Conservation (phyloP, 2,113 vertebrate genomes). For the Telmatochromis sp. region DNA sequence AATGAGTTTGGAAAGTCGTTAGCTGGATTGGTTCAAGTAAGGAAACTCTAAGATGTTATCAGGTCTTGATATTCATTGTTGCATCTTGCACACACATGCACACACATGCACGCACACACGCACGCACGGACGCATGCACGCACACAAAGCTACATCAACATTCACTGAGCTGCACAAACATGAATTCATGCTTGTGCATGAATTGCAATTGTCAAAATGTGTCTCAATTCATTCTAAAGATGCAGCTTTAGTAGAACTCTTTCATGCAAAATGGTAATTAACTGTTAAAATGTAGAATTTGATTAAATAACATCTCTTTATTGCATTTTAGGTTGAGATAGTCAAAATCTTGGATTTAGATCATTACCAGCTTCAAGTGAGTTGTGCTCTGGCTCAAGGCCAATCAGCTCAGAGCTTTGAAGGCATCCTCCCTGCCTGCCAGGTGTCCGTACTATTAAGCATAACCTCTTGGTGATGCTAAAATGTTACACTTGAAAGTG, state of each 20-base stretch:
- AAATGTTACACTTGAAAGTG: background rate
- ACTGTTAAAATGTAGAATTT: background rate
- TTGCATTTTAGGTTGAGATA: background rate
- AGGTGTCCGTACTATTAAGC: background rate
- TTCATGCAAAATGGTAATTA: background rate
- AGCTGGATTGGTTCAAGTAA: slow-evolving; percentile 13
- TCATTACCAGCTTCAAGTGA: background rate
- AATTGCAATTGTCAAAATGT: background rate
- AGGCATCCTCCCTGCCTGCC: background rate
- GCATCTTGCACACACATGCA: background rate
- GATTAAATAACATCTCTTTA: background rate
- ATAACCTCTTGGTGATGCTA: background rate
- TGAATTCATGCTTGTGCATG: background rate
- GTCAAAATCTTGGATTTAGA: background rate
- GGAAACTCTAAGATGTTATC: slow-evolving; percentile 24
- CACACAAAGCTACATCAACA: background rate
- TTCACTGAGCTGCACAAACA: background rate
- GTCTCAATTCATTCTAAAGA: background rate
- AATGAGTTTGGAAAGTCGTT: slow-evolving; percentile 55
- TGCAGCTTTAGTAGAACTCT: background rate
- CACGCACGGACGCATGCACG: fast-evolving
- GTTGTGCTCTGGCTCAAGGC: background rate
- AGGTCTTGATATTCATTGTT: slow-evolving; percentile 27
- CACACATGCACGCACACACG: background rate
- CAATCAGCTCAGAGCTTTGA: background rate